Base-by-base conservation (phyloP, 37 sponge, comb jelly and placozoan species). In the Mnemiopsis leidyi region DNA sequence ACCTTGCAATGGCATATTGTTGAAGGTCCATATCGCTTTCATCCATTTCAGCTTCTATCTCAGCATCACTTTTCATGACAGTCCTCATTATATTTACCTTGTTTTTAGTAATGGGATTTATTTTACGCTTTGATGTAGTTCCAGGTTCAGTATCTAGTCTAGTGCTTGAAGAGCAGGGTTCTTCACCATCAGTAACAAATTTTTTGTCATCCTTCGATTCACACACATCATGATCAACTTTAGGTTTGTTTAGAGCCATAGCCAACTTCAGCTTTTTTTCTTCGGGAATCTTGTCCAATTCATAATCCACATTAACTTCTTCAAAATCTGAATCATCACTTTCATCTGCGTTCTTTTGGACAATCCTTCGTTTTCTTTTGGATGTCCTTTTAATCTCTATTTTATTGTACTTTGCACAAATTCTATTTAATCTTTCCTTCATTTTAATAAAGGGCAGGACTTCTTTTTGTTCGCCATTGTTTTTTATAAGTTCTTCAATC, bases 351-450 rank as follows among this genome's bases (percentile, higher is more conserved):
- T 85, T 29, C 61, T 40, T 38, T 23, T 85, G 61, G 3, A 85
- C 90, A 39, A 85, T 85, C 25, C 90, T 85, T 26, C 90, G 38
- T 26, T 40, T 85, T 32, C 90, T 26, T 40, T 85, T 85, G 21
- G 61, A 38, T 7, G 90, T 40, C 90, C 90, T 35, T 23, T 23
- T 85, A 0, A 85, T n/a, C 23, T 39, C 61, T 3, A 85, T 23
- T 3, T 40, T 33, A 26, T 85, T 37, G 23, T 40, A 39, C 48
- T 9, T 21, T 0, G 13, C 39, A 29, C 40, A 40, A 35, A 85
- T 40, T 25, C 0, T 37, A 20, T 36, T 26, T 29, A 85, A 37
- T 13, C 61, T 39, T 85, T 85, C 90, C 48, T 85, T 85, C 24
- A 20, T 39, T 85, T 40, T 85, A 25, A 85, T 38, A 1, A 85